A percentile compares a stretch with the other conserved stretches of the same genome.
These are phyloP conservation scores for Pica pica DNA, from an alignment of 2,113 vertebrate species.

Conservation along the genomic window DNA sequence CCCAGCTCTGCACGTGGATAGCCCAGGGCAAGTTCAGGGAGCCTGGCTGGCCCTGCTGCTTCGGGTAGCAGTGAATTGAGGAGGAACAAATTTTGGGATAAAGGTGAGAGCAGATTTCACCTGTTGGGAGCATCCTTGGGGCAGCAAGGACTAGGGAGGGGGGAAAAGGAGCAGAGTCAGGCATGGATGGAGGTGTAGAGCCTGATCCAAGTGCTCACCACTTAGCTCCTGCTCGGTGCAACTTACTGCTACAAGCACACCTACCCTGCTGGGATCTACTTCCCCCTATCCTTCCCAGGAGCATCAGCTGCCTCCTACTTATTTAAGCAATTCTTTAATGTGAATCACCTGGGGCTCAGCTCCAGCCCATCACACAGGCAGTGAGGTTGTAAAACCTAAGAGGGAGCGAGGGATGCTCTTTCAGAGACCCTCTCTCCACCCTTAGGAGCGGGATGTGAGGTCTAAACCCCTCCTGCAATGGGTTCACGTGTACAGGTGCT, in stretches of 20 bases:
- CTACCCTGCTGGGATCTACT: neutral
- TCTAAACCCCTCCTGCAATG: neutral
- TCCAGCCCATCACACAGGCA: neutral
- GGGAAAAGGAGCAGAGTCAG: neutral
- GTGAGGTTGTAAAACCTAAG: neutral
- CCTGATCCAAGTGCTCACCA: neutral
- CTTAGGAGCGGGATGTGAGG: neutral
- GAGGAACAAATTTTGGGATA: neutral
- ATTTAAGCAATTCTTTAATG: neutral
- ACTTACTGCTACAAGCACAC: neutral
- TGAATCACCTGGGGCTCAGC: neutral
- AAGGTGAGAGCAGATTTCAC: neutral
- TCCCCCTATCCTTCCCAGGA: neutral
- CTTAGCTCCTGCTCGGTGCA: neutral
- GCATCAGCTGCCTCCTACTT: neutral
- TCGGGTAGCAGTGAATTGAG: neutral
- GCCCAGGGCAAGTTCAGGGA: neutral
- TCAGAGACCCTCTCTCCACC: neutral
- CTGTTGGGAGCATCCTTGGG: neutral
- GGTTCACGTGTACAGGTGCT: neutral
- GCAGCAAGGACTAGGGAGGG: neutral
- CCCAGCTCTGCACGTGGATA: accelerated
- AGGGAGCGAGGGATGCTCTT: neutral
- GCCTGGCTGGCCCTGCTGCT: neutral
- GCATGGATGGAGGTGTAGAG: neutral